Percentiles rank a stretch among this genome's conserved stretches.
Conservation (phyloP, 2,797 vertebrate species). For the Crenuchus spilurus region DNA sequence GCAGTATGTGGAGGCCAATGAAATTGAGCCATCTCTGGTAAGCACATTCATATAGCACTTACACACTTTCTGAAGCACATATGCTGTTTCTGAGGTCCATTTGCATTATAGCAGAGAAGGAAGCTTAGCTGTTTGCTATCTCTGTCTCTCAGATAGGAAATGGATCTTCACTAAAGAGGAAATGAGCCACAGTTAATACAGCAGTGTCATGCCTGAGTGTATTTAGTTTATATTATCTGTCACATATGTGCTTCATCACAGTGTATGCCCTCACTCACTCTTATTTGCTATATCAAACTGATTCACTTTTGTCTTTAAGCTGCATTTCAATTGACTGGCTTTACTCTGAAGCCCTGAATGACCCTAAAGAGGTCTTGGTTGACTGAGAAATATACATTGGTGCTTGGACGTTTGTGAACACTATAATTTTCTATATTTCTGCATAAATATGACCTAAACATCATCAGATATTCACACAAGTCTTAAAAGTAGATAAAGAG, state of each 20-base stretch:
- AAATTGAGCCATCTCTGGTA: slow-evolving; percentile 91
- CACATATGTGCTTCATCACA: neutral
- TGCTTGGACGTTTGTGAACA: neutral
- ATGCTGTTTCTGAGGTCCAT: too few relatives aligned
- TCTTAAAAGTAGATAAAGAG: too few relatives aligned
- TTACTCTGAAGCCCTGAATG: neutral
- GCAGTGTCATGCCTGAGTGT: slow-evolving; percentile 38
- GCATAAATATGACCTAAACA: too few relatives aligned
- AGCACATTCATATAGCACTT: slow-evolving; percentile 34
- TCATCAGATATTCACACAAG: too few relatives aligned
- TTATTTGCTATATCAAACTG: neutral
- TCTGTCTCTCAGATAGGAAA: slow-evolving; percentile 54
- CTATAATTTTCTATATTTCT: neutral
- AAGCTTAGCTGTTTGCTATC: slow-evolving; percentile 43
- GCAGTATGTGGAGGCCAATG: slow-evolving; percentile 92
- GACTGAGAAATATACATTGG: too few relatives aligned
- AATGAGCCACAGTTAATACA: slow-evolving; percentile 35
- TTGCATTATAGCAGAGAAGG: slow-evolving; percentile 28
- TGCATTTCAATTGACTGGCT: neutral
- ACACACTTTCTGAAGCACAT: neutral
- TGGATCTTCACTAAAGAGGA: slow-evolving; percentile 50
- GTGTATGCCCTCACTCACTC: neutral
- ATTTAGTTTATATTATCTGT: slow-evolving; percentile 23
- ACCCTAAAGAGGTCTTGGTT: too few relatives aligned
- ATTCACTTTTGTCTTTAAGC: slow-evolving; percentile 4